These are phyloP conservation scores for Ciconia maguari DNA, from an alignment of 2,113 vertebrate genomes.

Conservation along the genomic window DNA sequence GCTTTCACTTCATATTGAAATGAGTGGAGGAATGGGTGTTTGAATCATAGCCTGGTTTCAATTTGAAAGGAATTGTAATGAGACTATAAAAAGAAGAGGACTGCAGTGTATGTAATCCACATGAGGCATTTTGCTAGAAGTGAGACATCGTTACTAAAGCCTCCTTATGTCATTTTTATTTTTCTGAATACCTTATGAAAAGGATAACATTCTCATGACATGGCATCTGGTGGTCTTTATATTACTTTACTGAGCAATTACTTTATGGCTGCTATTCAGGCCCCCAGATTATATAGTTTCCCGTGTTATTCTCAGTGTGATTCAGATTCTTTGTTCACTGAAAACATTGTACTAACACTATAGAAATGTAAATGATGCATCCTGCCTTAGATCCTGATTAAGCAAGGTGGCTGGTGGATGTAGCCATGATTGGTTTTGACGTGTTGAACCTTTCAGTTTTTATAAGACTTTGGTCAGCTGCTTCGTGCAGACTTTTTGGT, in stretches of 20 bases:
- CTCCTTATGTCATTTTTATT: conserved; percentile 24
- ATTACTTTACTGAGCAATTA: background rate
- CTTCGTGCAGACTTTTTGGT: background rate
- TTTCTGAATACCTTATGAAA: conserved; percentile 11
- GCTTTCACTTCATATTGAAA: background rate
- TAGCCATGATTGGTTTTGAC: background rate
- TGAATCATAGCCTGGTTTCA: conserved; percentile 3
- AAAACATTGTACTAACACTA: background rate
- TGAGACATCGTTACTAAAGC: background rate
- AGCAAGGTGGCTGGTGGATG: background rate
- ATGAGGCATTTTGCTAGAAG: conserved; percentile 9
- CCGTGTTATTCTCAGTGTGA: background rate
- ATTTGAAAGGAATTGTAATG: background rate
- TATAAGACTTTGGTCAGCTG: background rate
- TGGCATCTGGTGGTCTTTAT: conserved; percentile 11
- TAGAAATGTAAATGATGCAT: background rate
- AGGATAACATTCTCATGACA: background rate
- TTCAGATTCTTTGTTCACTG: background rate
- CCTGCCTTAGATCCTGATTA: background rate
- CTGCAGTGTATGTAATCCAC: background rate
- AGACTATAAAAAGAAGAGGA: conserved; percentile 22
- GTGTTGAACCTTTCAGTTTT: background rate
- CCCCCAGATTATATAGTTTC: background rate
- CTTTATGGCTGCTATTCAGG: background rate
- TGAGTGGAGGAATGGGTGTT: background rate